Base-by-base conservation (phyloP, 2,888 invertebrate genomes). In the Heteropelma amictum region DNA sequence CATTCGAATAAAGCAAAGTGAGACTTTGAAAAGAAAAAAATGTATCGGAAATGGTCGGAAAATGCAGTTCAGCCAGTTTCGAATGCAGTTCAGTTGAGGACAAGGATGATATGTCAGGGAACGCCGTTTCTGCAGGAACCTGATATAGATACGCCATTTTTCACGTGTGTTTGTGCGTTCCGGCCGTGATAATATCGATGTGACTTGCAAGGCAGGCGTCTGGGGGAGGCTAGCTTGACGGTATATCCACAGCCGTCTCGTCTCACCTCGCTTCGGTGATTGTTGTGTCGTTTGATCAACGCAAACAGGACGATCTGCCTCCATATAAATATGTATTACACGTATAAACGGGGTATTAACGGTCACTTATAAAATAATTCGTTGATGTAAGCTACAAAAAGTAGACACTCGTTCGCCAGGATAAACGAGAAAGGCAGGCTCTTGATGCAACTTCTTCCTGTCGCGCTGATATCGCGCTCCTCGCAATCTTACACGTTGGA, bases 221-320 rank as follows among this genome's bases (percentile, higher is more conserved):
- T 17, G 73, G 71, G 69, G 67, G 77, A 75, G 77, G 78, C 77
- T 77, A 77, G 69, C 77, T 74, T 79, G 71, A 69, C 72, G 78
- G n/a, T n/a, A n/a, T 60, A 73, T 76, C 75, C 74, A 73, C 77
- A 71, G 73, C 78, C 80, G 79, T 79, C 75, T 81, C 80, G 78
- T 81, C 81, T 82, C 82, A 80, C 77, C 82, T 83, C 85, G 85
- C 83, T 83, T 80, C 82, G 86, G 83, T 86, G 86, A 84, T 85
- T 82, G 82, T 81, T 82, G 17, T 81, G 82, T 81, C 82, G 81
- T 80, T 80, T 79, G 33, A 33, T 33, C 79, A 80, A 81, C 81
- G 79, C 79, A 80, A 81, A 81, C 84, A 79, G 73, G 76, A 80
- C 83, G 80, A 78, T 79, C 80, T n/a, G 14, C 21, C 35, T 47